phyloP scores from a whole-genome alignment of 1,140 invertebrate genomes.

The Odontomachus brunneus region DNA sequence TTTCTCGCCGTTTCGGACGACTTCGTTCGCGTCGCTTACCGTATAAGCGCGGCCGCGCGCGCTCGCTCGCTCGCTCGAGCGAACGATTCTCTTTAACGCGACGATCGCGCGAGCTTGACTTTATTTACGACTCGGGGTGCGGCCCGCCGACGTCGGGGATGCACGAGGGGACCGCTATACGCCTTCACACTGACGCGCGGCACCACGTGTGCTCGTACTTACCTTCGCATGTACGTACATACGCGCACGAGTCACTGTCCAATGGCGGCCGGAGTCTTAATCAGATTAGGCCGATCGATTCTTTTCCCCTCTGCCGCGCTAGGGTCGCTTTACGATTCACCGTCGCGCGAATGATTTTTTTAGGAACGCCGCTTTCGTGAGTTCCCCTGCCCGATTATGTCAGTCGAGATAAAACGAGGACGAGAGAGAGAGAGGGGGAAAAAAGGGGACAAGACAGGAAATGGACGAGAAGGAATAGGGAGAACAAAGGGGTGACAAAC shows the following conservation, averaged over 20 bases:
- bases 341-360: slow-evolving; percentile 51
- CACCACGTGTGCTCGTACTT: slow-evolving; percentile 13
- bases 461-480: not conserved
- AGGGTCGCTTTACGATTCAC: slow-evolving; percentile 49
- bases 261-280: slow-evolving; percentile 71
- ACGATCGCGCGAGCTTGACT: slow-evolving; percentile 50
- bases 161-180: not conserved
- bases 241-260: slow-evolving; percentile 37
- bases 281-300: slow-evolving; percentile 76
- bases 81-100: slow-evolving; percentile 41
- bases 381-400: slow-evolving; percentile 38
- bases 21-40: not conserved
- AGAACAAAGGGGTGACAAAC: slow-evolving; percentile 33
- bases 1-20: not conserved
- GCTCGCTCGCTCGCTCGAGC: slow-evolving; percentile 20
- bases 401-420: slow-evolving; percentile 21
- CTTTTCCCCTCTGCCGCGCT: slow-evolving; percentile 56
- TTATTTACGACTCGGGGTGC: slow-evolving; percentile 63
- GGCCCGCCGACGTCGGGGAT: not conserved
- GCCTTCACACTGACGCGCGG: slow-evolving; percentile 2
- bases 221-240: slow-evolving; percentile 18
- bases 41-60: not conserved
- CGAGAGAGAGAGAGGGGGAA: slow-evolving; percentile 8
- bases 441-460: slow-evolving; percentile 1
- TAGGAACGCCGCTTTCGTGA: slow-evolving; percentile 27